Evolutionary conservation across 2,113 vertebrate species (phyloP).

Genomic region (Paradoxurus hermaphroditus): DNA sequence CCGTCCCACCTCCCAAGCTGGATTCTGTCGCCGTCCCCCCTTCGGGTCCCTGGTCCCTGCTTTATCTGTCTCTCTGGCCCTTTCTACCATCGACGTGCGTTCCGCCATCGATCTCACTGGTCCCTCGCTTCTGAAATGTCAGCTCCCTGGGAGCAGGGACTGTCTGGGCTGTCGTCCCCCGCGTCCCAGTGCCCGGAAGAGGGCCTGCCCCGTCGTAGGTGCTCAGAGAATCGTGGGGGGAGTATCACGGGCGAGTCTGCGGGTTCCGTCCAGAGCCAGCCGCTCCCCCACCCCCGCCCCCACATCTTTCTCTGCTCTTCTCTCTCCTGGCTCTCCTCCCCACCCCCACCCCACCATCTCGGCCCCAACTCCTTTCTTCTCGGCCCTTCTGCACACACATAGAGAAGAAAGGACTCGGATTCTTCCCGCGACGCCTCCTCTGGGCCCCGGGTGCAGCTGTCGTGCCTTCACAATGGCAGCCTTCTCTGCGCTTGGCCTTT

Average conservation of each 20-base stretch:
- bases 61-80: accelerated
- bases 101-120: neutral
- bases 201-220: accelerated
- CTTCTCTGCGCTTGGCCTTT: conserved; percentile 52
- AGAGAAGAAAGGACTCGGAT: neutral
- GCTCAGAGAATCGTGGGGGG: neutral
- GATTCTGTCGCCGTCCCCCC: accelerated
- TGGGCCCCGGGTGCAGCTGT: conserved; percentile 26
- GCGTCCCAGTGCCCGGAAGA: accelerated
- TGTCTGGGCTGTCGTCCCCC: accelerated
- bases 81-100: accelerated
- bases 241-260: accelerated
- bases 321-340: neutral
- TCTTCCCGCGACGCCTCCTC: neutral
- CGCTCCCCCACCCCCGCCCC: neutral
- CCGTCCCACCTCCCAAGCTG: accelerated
- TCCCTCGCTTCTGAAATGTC: neutral
- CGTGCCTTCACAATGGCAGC: conserved; percentile 49
- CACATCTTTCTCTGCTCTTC: neutral
- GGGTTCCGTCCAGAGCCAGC: accelerated
- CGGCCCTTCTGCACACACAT: neutral
- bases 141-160: neutral
- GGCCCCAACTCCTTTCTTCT: neutral
- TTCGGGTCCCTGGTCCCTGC: accelerated
- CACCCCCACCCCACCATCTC: neutral